Conservation (phyloP, 1,140 invertebrate species). For the Tribolium madens region DNA sequence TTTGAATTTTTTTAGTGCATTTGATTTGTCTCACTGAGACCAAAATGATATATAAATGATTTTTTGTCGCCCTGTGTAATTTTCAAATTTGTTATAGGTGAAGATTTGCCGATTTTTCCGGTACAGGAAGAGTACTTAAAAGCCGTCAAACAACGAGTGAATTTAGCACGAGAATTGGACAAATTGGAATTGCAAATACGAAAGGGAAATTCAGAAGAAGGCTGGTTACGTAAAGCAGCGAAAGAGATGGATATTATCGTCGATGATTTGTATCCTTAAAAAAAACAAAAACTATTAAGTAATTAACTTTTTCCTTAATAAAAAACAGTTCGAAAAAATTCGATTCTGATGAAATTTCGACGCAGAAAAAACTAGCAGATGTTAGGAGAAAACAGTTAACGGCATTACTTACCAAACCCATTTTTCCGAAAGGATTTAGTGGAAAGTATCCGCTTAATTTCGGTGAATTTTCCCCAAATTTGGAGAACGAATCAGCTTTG, state of each 20-base stretch:
- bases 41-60: too few relatives aligned
- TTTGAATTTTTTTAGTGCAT: too few relatives aligned
- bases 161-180: slow-evolving; percentile 84
- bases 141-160: slow-evolving; percentile 78
- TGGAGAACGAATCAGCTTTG: slow-evolving; percentile 41
- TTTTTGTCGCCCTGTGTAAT: background rate
- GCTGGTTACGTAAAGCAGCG: slow-evolving; percentile 87
- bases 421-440: slow-evolving; percentile 78
- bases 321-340: slow-evolving; percentile 48
- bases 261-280: slow-evolving; percentile 79
- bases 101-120: slow-evolving; percentile 87
- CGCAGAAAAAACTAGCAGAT: slow-evolving; percentile 65
- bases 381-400: slow-evolving; percentile 71
- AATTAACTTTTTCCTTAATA: background rate
- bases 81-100: slow-evolving; percentile 67
- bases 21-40: too few relatives aligned
- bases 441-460: slow-evolving; percentile 73
- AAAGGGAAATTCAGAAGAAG: slow-evolving; percentile 76
- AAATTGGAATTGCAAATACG: slow-evolving; percentile 76
- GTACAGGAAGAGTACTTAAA: slow-evolving; percentile 77
- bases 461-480: slow-evolving; percentile 42
- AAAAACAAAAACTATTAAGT: too few relatives aligned
- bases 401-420: slow-evolving; percentile 71
- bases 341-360: slow-evolving; percentile 64
- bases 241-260: slow-evolving; percentile 90